Evolutionary conservation across 2,113 vertebrate species (phyloP), one percentile per base, ranked within the genome.

Genomic region (Zosterops lateralis): DNA sequence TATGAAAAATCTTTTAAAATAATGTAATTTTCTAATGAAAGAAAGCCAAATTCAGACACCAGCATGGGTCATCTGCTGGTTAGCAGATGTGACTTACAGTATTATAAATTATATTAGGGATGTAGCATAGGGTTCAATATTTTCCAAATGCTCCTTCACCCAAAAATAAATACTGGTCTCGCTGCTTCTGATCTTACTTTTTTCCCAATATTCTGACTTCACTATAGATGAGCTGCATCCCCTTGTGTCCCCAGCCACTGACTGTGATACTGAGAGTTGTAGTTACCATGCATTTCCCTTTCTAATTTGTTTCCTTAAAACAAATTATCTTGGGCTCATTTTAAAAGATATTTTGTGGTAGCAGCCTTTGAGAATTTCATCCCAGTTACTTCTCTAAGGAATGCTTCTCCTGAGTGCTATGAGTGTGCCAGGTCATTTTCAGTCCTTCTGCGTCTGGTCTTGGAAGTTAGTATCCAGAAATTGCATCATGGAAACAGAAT

Each of bases 1-100:
- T 93, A 93, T 54, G 38, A 95, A 93, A 91, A 92, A 79, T 62
- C 66, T 68, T 89, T 54, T 50, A 6, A 95, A 95, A 92, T 79
- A 12, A 28, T 24, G 67, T 79, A 44, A 76, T 92, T 91, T 95
- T 91, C 62, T 92, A 95, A 83, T 91, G 58, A 89, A 87, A 87
- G 65, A 68, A 91, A 76, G 19, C 29, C 57, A 60, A 4, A 85
- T 75, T 92, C 53, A 82, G n/a, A 50, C 62, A 84, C 34, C 2
- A 10, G 62, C 50, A 19, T 54, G 50, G 66, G 31, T 72, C 54
- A 22, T 24, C 24, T 1, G 1, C 32, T 84, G 34, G 40, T 65
- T 92, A 93, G 71, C 62, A 68, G 53, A 38, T 78, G 32, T 80
- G 89, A 82, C 47, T 73, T 84, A 17, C 6, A 85, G 28, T 62